Evolutionary conservation across 2,113 vertebrate genomes (phyloP), one percentile per base, ranked within the genome.

Genomic region (Mionectes macconnelli): DNA sequence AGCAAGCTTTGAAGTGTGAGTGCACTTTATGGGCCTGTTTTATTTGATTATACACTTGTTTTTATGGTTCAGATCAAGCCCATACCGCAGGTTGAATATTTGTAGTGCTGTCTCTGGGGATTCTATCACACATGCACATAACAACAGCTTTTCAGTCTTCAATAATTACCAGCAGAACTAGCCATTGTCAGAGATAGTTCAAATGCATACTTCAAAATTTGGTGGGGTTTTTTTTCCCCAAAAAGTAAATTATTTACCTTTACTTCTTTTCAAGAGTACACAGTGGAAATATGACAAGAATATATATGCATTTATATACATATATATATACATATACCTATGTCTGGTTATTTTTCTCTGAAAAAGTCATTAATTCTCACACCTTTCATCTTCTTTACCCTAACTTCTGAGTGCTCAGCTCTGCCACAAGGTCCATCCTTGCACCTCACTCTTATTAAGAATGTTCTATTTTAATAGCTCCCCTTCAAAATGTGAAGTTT

Each of bases 61-160:
- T 97, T 94, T 95, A 87, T 92, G 49, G 81, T 64, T 93, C 82
- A 85, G 81, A 96, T 94, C 62, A 95, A 94, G 87, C 52, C 84
- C 56, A 72, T 68, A 66, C 56, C 81, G 80, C 49, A 94, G 80
- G 73, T 78, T 91, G 94, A 72, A 84, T 91, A 89, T 95, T 90
- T 89, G 40, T 37, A 74, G 30, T 78, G 49, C 31, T 12, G 1
- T 79, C 70, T 79, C 84, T 66, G 25, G 45, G 37, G 81, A 83
- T 6, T 84, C 87, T 78, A 49, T 84, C 60, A 60, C 89, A 87
- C 31, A 81, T 30, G 55, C 52, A 63, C 33, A 16, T 37, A 84
- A 63, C 33, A 72, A 83, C 30, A 70, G 28, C 25, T 86, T 80
- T 78, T 56, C 33, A 56, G 14, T 75, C 56, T 72, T 89, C 69